These are phyloP conservation scores for Solea senegalensis DNA, from an alignment of 2,113 vertebrate species.

Conservation along the genomic window DNA sequence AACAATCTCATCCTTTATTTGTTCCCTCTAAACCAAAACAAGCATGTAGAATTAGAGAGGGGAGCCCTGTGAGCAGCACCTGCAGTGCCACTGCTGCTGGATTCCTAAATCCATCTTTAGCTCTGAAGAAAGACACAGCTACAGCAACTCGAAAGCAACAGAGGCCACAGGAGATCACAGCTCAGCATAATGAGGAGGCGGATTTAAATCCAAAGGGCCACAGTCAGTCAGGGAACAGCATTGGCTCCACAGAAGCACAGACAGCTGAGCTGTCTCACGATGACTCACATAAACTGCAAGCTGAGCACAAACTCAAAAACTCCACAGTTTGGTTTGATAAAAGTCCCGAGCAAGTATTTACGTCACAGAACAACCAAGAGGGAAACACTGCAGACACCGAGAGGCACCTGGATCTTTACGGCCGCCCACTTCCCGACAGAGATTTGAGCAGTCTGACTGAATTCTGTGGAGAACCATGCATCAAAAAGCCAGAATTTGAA, in stretches of 20 bases:
- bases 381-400: conserved; percentile 9
- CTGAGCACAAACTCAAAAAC: conserved; percentile 27
- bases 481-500: conserved; percentile 29
- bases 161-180: conserved; percentile 37
- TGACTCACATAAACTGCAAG: conserved; percentile 18
- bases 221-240: conserved; percentile 20
- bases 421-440: neutral
- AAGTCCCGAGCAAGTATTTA: conserved; percentile 3
- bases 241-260: conserved; percentile 11
- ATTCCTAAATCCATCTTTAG: conserved; percentile 15
- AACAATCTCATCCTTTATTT: conserved; percentile 66
- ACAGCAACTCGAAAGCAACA: conserved; percentile 12
- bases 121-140: conserved; percentile 17
- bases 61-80: conserved; percentile 27
- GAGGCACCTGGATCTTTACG: neutral
- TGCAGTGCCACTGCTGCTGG: conserved; percentile 14
- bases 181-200: conserved; percentile 15
- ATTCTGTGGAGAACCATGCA: conserved; percentile 51
- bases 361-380: conserved; percentile 32
- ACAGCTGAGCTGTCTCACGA: conserved; percentile 52
- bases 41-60: conserved; percentile 59
- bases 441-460: neutral
- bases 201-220: conserved; percentile 28
- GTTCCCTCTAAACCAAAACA: conserved; percentile 70
- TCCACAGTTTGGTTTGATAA: conserved; percentile 42